phyloP scores from a whole-genome alignment of 2,797 vertebrate species.

The Ctenochaetus hawaiiensis region DNA sequence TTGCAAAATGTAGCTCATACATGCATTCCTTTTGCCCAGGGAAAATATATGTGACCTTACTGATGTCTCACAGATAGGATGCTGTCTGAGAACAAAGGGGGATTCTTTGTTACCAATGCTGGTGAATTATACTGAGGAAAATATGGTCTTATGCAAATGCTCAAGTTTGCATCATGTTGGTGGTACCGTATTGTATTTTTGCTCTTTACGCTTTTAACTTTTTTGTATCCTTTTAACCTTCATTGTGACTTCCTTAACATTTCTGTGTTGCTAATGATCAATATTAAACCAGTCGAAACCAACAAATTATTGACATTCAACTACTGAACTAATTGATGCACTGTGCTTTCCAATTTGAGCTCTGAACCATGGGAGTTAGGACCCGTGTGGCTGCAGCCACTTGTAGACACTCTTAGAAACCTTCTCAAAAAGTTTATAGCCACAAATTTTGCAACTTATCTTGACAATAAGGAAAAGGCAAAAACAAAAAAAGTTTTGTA shows the following conservation, averaged over 20 bases:
- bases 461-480: too few species aligned
- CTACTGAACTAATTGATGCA: too few species aligned
- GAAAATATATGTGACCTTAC: constrained; percentile 14
- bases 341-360: too few species aligned
- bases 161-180: neutral
- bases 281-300: too few species aligned
- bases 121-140: neutral
- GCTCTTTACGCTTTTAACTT: neutral
- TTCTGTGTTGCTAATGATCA: too few species aligned
- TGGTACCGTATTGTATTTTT: neutral
- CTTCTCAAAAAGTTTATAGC: too few species aligned
- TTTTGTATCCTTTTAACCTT: neutral
- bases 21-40: constrained; percentile 13
- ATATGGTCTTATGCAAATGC: neutral
- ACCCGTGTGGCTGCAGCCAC: too few species aligned
- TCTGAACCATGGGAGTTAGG: too few species aligned
- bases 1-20: constrained; percentile 42
- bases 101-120: neutral
- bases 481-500: too few species aligned
- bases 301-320: too few species aligned
- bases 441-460: too few species aligned
- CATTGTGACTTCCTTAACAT: neutral
- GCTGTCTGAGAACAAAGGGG: neutral
- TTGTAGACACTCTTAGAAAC: too few species aligned
- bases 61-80: constrained; percentile 9